Evolutionary conservation across 2,113 vertebrate genomes (phyloP), one percentile per base, ranked within the genome.

Genomic region (Leptosomus discolor): DNA sequence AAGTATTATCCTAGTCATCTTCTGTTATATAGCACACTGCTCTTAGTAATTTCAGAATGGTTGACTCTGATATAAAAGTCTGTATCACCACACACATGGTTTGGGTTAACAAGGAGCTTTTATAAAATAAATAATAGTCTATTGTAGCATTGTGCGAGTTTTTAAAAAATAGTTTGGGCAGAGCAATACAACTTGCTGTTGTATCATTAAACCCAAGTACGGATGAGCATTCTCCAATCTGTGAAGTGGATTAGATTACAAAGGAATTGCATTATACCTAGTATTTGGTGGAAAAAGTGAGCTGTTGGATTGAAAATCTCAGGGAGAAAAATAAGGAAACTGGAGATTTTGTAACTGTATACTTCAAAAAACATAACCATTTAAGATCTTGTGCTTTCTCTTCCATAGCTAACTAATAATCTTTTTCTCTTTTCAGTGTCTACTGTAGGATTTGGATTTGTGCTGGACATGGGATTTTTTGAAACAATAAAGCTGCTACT

Each of bases 361-460:
- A 39, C 5, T 43, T 5, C n/a, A 30, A 84, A 65, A 64, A 21
- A 0, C 0, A 1, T 13, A 24, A 11, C 26, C 2, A 2, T 77
- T 56, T 83, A 76, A 73, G 45, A n/a, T 61, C 7, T 67, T 4
- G 24, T 68, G 22, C 12, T 81, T 77, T 61, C 10, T 8, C 89
- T 91, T 60, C 41, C 27, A 41, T 16, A 43, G 58, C 32, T 92
- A 53, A 69, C n/a, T 16, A 77, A 50, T 63, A n/a, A 78, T 34
- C 2, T 70, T 69, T 22, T 54, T 94, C 80, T 79, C 57, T 45
- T 96, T 94, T 78, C 97, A 99, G 99, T 99, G 75, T 99, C 99
- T 43, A 99, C 99, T 2, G 81, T 99, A 91, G 99, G 99, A 78
- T 99, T 99, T 93, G 99, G 99, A 84, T 98, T 99, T 97, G 99